These are phyloP conservation scores for Cichlasoma orientale DNA, from an alignment of 2,797 vertebrate species.

Conservation along the genomic window DNA sequence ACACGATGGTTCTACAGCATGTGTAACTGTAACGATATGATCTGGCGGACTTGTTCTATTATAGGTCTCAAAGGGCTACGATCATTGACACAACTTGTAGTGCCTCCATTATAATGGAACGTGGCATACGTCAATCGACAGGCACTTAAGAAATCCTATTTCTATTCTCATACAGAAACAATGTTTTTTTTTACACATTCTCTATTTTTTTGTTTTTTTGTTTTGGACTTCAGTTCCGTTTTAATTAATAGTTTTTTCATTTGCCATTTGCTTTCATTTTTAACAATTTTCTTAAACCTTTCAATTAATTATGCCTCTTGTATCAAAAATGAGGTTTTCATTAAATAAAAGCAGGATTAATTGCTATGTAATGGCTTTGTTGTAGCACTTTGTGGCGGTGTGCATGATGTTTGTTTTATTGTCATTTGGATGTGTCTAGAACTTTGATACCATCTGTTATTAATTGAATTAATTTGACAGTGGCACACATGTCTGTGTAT, in stretches of 20 bases:
- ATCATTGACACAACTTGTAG: neutral
- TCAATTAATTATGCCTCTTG: neutral
- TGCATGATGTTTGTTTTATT: neutral
- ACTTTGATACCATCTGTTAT: neutral
- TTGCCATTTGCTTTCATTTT: neutral
- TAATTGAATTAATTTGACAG: neutral
- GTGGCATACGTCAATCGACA: neutral
- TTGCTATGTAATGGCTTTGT: neutral
- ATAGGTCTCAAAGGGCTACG: neutral
- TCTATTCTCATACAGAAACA: too few species aligned
- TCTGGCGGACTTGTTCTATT: too few species aligned
- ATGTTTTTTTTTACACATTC: too few species aligned
- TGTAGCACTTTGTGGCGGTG: neutral
- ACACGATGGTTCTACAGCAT: too few species aligned
- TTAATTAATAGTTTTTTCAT: neutral
- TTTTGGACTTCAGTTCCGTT: neutral
- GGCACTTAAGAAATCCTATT: neutral
- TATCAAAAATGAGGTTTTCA: neutral
- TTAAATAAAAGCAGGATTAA: slow-evolving; percentile 5
- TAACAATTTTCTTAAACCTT: neutral
- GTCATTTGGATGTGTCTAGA: neutral
- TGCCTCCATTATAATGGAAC: too few species aligned
- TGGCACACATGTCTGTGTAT: neutral
- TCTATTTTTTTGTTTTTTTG: neutral
- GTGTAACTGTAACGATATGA: too few species aligned